Percentiles rank a stretch among this genome's conserved stretches.
Conservation (phyloP, 2,888 invertebrate genomes). For the Cactoblastis cactorum region DNA sequence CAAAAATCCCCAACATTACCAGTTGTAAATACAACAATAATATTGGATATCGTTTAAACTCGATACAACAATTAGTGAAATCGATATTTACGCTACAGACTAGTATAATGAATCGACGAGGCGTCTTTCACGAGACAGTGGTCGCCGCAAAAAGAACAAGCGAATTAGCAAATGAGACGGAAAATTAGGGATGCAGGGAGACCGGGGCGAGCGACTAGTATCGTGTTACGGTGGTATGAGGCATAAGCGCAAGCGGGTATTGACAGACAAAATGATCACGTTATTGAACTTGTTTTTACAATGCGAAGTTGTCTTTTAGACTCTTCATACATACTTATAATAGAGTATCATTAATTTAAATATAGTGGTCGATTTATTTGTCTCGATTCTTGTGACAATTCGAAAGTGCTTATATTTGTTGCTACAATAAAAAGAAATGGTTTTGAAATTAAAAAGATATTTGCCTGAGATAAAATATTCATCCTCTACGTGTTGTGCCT, state of each 20-base stretch:
- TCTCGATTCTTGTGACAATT: too few relatives aligned
- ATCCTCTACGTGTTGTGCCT: too few relatives aligned
- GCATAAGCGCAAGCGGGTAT: constrained; percentile 18
- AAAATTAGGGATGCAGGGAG: constrained; percentile 63
- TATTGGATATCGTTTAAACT: constrained; percentile 22
- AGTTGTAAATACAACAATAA: constrained; percentile 12
- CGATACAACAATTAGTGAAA: constrained; percentile 51
- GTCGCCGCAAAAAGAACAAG: constrained; percentile 64
- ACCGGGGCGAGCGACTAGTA: constrained; percentile 41
- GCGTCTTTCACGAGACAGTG: constrained; percentile 47
- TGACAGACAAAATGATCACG: neutral
- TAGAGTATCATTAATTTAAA: too few relatives aligned
- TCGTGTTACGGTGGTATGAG: constrained; percentile 46
- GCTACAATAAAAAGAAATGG: too few relatives aligned
- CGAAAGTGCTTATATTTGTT: too few relatives aligned
- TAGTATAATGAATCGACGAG: constrained; percentile 44
- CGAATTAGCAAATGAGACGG: constrained; percentile 66
- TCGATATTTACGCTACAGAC: constrained; percentile 51
- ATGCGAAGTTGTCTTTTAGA: too few relatives aligned
- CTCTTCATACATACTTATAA: too few relatives aligned
- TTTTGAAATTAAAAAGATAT: too few relatives aligned
- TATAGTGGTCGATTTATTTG: too few relatives aligned
- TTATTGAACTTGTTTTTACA: too few relatives aligned
- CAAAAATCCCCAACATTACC: too few relatives aligned
- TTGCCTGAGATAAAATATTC: too few relatives aligned